These are phyloP conservation scores for Buceros bicornis DNA, from an alignment of 2,797 vertebrate genomes.

Conservation along the genomic window DNA sequence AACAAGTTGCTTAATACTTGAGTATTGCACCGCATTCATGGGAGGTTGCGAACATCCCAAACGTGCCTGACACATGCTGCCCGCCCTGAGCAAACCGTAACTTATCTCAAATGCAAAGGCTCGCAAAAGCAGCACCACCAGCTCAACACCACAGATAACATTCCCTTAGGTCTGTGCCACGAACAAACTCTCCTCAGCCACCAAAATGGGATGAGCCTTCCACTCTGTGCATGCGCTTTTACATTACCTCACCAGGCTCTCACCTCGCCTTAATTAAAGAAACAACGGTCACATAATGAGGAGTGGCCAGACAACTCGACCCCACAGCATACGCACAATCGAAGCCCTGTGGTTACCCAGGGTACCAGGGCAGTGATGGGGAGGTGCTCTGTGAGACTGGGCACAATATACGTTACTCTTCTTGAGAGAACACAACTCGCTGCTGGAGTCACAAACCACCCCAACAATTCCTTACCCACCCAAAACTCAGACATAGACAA, in stretches of 20 bases:
- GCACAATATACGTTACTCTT: background rate
- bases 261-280: background rate
- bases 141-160: background rate
- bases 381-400: background rate
- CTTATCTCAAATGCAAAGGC: background rate
- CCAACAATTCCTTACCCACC: background rate
- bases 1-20: background rate
- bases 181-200: background rate
- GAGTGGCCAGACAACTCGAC: background rate
- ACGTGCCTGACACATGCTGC: background rate
- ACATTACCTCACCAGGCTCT: background rate
- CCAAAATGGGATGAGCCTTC: background rate
- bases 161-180: background rate
- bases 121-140: background rate
- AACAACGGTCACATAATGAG: rapidly evolving
- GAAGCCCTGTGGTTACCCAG: background rate
- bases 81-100: background rate
- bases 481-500: background rate
- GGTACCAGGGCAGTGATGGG: background rate
- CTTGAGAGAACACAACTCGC: background rate
- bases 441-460: background rate
- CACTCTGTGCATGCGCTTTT: rapidly evolving
- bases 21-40: background rate
- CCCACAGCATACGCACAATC: background rate
- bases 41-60: background rate